phyloP scores from a whole-genome alignment of 1,140 invertebrate genomes.

The Cotesia glomerata region DNA sequence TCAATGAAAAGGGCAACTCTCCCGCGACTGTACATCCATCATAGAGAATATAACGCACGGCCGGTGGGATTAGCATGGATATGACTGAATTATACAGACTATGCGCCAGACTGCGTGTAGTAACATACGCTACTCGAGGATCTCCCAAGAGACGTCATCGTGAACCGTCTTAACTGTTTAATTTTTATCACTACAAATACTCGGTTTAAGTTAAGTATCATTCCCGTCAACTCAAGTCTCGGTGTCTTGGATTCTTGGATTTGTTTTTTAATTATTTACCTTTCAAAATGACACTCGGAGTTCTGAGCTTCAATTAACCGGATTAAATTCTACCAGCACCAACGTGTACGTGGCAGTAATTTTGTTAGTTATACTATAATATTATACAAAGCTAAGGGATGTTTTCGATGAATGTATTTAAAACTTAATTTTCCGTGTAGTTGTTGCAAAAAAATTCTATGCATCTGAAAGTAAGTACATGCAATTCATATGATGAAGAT shows the following conservation, averaged over 20 bases:
- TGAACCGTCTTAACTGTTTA: constrained; percentile 14
- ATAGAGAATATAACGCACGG: constrained; percentile 53
- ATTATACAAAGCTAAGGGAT: too few relatives aligned
- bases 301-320: neutral
- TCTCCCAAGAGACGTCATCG: constrained; percentile 46
- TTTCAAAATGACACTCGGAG: neutral
- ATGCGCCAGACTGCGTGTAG: constrained; percentile 56
- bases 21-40: constrained; percentile 53
- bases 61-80: constrained; percentile 58
- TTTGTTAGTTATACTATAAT: too few relatives aligned
- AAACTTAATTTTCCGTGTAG: neutral
- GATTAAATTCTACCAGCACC: too few relatives aligned
- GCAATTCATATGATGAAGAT: constrained; percentile 11
- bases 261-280: neutral
- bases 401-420: too few relatives aligned
- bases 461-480: constrained; percentile 22
- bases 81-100: constrained; percentile 59
- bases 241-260: neutral
- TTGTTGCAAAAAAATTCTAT: constrained; percentile 24
- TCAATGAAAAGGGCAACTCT: constrained; percentile 58
- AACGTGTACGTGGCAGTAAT: too few relatives aligned
- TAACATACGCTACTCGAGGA: constrained; percentile 49
- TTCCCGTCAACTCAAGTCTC: constrained; percentile 8
- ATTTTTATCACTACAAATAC: constrained; percentile 18
- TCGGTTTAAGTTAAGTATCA: constrained; percentile 7